A percentile compares a stretch with the other conserved stretches of the same genome.
These are phyloP conservation scores for Ophion slaviceki DNA, from an alignment of 2,888 invertebrate genomes.

Conservation along the genomic window DNA sequence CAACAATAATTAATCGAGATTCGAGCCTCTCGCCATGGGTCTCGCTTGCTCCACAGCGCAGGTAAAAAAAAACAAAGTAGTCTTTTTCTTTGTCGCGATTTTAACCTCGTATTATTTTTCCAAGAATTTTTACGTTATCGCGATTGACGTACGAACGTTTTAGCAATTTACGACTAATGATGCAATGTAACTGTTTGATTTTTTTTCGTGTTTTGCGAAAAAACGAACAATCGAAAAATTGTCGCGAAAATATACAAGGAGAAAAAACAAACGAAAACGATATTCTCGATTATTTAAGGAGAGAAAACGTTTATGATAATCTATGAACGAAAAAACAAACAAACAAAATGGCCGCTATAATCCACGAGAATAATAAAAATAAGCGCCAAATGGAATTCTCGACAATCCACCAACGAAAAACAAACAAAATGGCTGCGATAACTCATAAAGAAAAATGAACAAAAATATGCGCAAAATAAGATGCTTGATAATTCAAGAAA, in stretches of 20 bases:
- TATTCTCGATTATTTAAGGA: background rate
- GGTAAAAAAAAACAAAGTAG: conserved; percentile 69
- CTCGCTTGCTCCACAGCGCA: conserved; percentile 80
- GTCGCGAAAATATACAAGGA: too few species aligned
- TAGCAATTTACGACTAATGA: background rate
- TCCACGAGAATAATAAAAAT: too few species aligned
- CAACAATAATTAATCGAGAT: conserved; percentile 8
- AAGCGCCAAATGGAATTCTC: too few species aligned
- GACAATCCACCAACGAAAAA: background rate
- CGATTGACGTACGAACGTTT: background rate
- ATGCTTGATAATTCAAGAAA: too few species aligned
- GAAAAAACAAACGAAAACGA: background rate
- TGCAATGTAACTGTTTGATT: too few species aligned
- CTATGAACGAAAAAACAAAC: background rate
- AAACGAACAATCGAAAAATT: too few species aligned
- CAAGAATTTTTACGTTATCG: background rate
- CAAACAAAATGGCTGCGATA: background rate
- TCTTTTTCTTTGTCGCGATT: conserved; percentile 4
- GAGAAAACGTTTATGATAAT: background rate
- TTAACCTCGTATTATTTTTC: background rate
- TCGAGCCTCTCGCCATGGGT: conserved; percentile 73
- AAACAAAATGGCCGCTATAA: background rate
- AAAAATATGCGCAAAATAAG: too few species aligned
- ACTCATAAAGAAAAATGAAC: background rate
- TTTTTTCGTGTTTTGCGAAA: too few species aligned